Percentiles rank a stretch among this genome's conserved stretches.
Conservation (phyloP, 1,140 invertebrate species). For the Diabrotica virgifera region DNA sequence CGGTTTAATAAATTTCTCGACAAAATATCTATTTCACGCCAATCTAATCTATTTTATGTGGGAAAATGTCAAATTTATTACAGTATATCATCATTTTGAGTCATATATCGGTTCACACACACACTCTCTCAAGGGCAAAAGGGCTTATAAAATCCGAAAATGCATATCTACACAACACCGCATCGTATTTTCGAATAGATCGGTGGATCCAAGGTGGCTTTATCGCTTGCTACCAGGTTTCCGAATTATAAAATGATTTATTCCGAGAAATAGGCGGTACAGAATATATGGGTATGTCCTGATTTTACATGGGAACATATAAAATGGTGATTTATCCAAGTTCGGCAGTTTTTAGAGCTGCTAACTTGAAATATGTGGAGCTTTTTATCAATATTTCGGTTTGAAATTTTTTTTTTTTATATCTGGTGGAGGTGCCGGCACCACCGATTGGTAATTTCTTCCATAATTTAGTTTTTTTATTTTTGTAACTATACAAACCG, state of each 20-base stretch:
- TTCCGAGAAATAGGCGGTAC: conserved; percentile 31
- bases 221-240: conserved; percentile 36
- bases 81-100: conserved; percentile 33
- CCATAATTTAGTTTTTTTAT: too few relatives aligned
- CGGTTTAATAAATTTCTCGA: not conserved
- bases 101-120: conserved; percentile 33
- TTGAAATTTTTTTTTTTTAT: too few relatives aligned
- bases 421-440: too few relatives aligned
- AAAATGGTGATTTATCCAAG: conserved; percentile 9
- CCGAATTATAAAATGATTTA: conserved; percentile 40
- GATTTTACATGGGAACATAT: conserved; percentile 4
- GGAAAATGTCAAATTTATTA: conserved; percentile 7
- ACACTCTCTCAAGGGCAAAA: conserved; percentile 9
- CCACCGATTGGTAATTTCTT: too few relatives aligned
- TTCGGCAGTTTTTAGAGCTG: not conserved
- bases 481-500: too few relatives aligned
- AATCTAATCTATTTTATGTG: conserved; percentile 3
- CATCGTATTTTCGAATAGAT: conserved; percentile 32
- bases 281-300: conserved; percentile 32
- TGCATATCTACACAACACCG: conserved; percentile 37
- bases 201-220: conserved; percentile 33
- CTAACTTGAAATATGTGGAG: too few relatives aligned
- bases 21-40: conserved; percentile 2
- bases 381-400: too few relatives aligned
- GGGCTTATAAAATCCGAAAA: conserved; percentile 38